Conservation (phyloP, 2,888 invertebrate genomes). For the Hyalella azteca region DNA sequence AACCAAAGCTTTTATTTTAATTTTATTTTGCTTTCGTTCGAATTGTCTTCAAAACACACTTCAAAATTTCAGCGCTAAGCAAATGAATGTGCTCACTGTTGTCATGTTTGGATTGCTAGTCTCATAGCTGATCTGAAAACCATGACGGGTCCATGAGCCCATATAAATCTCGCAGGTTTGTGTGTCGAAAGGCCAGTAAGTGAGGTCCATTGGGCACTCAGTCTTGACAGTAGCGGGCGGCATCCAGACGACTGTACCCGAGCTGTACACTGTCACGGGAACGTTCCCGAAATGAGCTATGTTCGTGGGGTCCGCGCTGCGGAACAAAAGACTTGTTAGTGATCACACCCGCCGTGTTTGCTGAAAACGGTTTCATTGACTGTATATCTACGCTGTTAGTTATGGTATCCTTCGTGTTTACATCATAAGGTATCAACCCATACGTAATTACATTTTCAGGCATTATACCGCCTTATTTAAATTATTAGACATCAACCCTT, state of each 20-base stretch:
- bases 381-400: no score
- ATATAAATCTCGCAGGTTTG: conserved; percentile 74
- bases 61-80: no score
- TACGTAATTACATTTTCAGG: no score
- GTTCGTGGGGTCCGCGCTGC: conserved; percentile 69
- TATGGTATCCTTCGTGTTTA: no score
- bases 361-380: no score
- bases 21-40: no score
- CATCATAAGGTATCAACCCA: no score
- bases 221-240: conserved; percentile 73
- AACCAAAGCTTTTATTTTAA: no score
- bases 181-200: conserved; percentile 77
- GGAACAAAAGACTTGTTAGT: conserved; percentile 55
- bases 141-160: conserved; percentile 75
- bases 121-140: conserved; percentile 67
- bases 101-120: background rate
- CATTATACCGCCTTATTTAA: no score
- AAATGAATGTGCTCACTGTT: conserved; percentile 7
- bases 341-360: no score
- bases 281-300: conserved; percentile 71
- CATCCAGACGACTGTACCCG: conserved; percentile 71
- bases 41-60: no score
- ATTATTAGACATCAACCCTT: no score
- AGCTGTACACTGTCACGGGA: conserved; percentile 66
- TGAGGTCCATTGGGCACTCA: conserved; percentile 72